phyloP scores from a whole-genome alignment of 30 jellyfish, hydroid and myxozoan species.

The Turritopsis rubra region DNA sequence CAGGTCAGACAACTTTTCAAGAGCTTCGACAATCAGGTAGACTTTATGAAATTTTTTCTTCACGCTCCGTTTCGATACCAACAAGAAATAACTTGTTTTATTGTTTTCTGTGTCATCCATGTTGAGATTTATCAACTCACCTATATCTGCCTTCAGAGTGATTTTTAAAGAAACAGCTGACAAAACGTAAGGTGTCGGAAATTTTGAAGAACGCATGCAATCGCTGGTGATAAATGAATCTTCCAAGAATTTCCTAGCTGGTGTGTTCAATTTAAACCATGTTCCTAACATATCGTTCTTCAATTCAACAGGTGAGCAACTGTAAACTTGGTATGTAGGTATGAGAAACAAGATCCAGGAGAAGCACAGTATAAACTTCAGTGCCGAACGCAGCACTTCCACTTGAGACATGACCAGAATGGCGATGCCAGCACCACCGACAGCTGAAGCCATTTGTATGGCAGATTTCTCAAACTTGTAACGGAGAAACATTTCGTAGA shows the following conservation, averaged over 20 bases:
- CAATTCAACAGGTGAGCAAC: conserved; percentile 34
- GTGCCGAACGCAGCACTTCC: conserved; percentile 1
- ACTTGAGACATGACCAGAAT: not conserved
- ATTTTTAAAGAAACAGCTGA: conserved; percentile 31
- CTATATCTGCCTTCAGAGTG: conserved; percentile 14
- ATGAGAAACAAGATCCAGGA: conserved; percentile 25
- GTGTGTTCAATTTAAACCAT: conserved; percentile 29
- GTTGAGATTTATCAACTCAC: conserved; percentile 23
- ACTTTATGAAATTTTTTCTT: conserved; percentile 29
- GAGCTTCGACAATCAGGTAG: conserved; percentile 14
- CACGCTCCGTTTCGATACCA: conserved; percentile 33
- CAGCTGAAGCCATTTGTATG: conserved; percentile 19
- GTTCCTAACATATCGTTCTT: conserved; percentile 41
- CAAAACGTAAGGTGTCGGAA: conserved; percentile 29
- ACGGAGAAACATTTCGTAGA: conserved; percentile 18
- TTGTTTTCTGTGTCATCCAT: not conserved
- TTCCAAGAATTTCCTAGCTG: conserved; percentile 17
- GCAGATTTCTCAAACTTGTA: conserved; percentile 30
- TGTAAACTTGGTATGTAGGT: conserved; percentile 38
- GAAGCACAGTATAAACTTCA: conserved; percentile 21
- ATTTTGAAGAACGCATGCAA: conserved; percentile 9
- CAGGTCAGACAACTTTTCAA: not conserved
- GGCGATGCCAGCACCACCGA: conserved; percentile 28
- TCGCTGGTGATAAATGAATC: conserved; percentile 24
- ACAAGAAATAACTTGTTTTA: conserved; percentile 12